A percentile compares a stretch with the other conserved stretches of the same genome.
phyloP scores from a whole-genome alignment of 2,797 vertebrate genomes.

The Acipenser transmontanus region DNA sequence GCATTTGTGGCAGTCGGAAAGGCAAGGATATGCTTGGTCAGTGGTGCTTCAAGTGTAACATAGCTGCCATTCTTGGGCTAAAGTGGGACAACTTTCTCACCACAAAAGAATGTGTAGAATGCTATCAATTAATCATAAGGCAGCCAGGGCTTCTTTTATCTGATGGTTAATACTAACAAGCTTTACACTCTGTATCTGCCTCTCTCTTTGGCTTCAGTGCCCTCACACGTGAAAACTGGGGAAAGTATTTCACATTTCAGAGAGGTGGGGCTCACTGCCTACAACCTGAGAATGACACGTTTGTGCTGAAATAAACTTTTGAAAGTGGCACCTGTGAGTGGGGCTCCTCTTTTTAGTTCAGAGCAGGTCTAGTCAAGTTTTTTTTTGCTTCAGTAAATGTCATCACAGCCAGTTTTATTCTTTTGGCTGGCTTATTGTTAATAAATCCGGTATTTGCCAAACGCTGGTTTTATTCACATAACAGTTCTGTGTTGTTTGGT shows the following conservation, averaged over 20 bases:
- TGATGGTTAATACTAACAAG: slow-evolving; percentile 60
- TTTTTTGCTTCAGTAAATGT: too few species aligned
- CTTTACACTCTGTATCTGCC: slow-evolving; percentile 52
- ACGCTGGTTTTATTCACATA: too few species aligned
- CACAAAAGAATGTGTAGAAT: slow-evolving; percentile 87
- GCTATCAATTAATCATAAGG: slow-evolving; percentile 85
- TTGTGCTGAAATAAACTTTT: not conserved
- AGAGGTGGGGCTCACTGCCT: not conserved
- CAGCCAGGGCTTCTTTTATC: slow-evolving; percentile 69
- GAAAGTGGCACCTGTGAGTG: too few species aligned
- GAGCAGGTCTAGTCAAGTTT: too few species aligned
- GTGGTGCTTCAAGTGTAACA: slow-evolving; percentile 39
- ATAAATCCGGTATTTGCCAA: too few species aligned
- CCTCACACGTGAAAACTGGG: slow-evolving; percentile 43
- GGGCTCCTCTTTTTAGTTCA: too few species aligned
- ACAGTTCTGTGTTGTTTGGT: too few species aligned
- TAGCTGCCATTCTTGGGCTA: slow-evolving; percentile 46
- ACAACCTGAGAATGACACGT: not conserved
- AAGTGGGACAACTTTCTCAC: slow-evolving; percentile 65
- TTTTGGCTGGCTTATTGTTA: too few species aligned
- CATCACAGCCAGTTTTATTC: too few species aligned
- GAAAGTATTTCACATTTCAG: slow-evolving; percentile 23
- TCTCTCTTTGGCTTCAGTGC: slow-evolving; percentile 48
- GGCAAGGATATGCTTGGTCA: slow-evolving; percentile 51
- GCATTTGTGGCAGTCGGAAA: slow-evolving; percentile 21